Evolutionary conservation across 2,888 invertebrate species (phyloP).

Genomic region (Cataglyphis albicans): DNA sequence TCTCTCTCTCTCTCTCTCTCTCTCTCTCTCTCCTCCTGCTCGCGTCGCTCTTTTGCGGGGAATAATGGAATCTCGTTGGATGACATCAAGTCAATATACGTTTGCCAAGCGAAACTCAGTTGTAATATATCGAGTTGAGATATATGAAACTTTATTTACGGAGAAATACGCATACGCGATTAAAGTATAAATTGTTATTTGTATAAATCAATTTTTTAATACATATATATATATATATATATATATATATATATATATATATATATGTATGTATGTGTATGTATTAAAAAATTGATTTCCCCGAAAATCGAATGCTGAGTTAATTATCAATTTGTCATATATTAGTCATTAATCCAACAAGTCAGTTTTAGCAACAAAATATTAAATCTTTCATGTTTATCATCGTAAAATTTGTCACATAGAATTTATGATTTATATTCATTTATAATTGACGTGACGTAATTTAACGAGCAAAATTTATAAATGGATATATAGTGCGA

Average conservation of each 20-base stretch:
- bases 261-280: background rate
- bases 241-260: background rate
- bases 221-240: background rate
- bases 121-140: conserved; percentile 18
- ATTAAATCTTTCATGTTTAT: conserved; percentile 6
- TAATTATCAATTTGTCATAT: background rate
- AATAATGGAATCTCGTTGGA: conserved; percentile 26
- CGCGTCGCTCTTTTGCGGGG: conserved; percentile 37
- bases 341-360: background rate
- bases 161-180: background rate
- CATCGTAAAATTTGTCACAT: background rate
- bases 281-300: background rate
- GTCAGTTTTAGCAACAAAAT: background rate
- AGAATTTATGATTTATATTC: conserved; percentile 11
- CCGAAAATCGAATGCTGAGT: background rate
- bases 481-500: background rate
- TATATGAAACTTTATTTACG: conserved; percentile 19
- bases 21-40: background rate
- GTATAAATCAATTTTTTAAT: no score
- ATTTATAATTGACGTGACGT: background rate
- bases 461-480: background rate
- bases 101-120: conserved; percentile 20
- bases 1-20: no score
- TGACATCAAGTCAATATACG: conserved; percentile 24
- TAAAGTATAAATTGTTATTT: conserved; percentile 25